Evolutionary conservation across 2,113 vertebrate genomes (phyloP).

Genomic region (Elgaria multicarinata): DNA sequence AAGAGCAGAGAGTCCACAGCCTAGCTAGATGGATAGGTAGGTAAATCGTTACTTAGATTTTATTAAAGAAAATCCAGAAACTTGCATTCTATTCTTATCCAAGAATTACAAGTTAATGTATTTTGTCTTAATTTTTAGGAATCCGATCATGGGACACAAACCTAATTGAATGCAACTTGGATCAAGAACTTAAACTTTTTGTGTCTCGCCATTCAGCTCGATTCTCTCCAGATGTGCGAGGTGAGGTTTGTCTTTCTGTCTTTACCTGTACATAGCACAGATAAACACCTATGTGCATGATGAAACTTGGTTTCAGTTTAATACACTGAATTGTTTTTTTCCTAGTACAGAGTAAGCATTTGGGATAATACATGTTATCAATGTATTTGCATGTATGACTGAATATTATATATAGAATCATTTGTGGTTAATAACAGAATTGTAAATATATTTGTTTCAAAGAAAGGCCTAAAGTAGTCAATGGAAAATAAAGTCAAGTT

Average conservation of each 20-base stretch:
- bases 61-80: constrained; percentile 4
- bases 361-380: not conserved
- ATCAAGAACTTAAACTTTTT: constrained; percentile 97
- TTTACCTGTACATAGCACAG: constrained; percentile 7
- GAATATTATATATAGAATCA: not conserved
- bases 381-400: not conserved
- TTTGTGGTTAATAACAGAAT: not conserved
- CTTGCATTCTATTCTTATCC: not conserved
- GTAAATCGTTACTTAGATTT: not conserved
- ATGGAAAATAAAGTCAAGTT: not conserved
- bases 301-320: not conserved
- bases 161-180: constrained; percentile 94
- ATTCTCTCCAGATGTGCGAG: constrained; percentile 95
- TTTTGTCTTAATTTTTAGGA: constrained; percentile 78
- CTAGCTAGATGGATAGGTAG: not conserved
- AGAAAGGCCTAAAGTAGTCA: not conserved
- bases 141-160: constrained; percentile 98
- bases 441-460: not conserved
- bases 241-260: constrained; percentile 75
- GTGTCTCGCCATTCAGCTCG: constrained; percentile 96
- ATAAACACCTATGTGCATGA: not conserved
- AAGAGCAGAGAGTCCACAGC: not conserved
- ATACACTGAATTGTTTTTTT: too few species aligned
- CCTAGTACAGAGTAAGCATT: not conserved
- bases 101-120: constrained; percentile 2